Percentiles rank a stretch among this genome's conserved stretches.
These are phyloP conservation scores for Saxidomus purpurata DNA, from an alignment of 1,140 invertebrate genomes.

Conservation along the genomic window DNA sequence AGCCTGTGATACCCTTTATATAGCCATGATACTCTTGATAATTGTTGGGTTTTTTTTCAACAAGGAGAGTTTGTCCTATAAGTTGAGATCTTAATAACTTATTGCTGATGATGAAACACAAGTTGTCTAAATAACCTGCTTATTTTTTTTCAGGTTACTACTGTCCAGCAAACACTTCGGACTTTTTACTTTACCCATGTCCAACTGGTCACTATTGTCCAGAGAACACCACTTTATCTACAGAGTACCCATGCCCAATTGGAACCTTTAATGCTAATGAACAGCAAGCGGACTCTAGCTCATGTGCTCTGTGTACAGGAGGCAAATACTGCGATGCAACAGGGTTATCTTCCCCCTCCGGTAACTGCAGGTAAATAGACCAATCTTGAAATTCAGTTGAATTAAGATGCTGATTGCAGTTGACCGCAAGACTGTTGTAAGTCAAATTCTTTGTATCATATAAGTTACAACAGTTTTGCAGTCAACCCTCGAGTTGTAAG, in stretches of 20 bases:
- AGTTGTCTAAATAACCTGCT: too few relatives aligned
- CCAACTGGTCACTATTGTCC: constrained; percentile 84
- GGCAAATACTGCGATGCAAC: constrained; percentile 81
- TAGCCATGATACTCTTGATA: constrained; percentile 79
- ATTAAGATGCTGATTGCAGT: too few relatives aligned
- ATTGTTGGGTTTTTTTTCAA: constrained; percentile 81
- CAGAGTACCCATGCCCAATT: constrained; percentile 76
- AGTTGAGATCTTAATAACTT: too few relatives aligned
- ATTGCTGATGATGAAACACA: too few relatives aligned
- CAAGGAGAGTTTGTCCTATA: too few relatives aligned
- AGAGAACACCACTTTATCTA: constrained; percentile 70
- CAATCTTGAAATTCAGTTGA: too few relatives aligned
- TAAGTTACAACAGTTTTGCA: too few relatives aligned
- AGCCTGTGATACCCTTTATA: too few relatives aligned
- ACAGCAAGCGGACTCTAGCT: constrained; percentile 71
- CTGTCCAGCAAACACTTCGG: constrained; percentile 81
- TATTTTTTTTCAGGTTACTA: constrained; percentile 79
- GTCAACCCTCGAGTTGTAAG: too few relatives aligned
- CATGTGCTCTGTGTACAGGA: constrained; percentile 80
- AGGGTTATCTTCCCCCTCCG: constrained; percentile 76
- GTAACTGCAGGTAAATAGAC: constrained; percentile 79
- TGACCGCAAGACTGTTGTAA: too few relatives aligned
- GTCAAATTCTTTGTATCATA: too few relatives aligned
- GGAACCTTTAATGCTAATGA: constrained; percentile 81
- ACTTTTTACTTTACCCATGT: constrained; percentile 80